Evolutionary conservation across 2,888 invertebrate species (phyloP).

Genomic region (Hypomecis punctinalis): DNA sequence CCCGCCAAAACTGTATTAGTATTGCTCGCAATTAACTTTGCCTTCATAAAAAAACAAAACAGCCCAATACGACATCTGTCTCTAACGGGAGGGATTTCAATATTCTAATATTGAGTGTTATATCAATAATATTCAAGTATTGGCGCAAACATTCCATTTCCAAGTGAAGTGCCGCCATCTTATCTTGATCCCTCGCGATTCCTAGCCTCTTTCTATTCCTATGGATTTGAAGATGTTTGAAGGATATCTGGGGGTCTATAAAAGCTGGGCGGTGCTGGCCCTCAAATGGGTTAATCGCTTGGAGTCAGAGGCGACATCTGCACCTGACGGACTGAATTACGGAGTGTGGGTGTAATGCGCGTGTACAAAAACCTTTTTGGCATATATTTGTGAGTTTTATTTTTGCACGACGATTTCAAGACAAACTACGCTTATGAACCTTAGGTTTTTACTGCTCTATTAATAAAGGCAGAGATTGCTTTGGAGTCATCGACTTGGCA

Average conservation of each 20-base stretch:
- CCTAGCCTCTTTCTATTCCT: constrained; percentile 39
- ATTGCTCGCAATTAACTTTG: constrained; percentile 15
- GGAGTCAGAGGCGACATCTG: constrained; percentile 76
- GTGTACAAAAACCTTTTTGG: constrained; percentile 57
- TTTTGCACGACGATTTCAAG: constrained; percentile 13
- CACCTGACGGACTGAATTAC: constrained; percentile 81
- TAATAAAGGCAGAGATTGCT: too few species aligned
- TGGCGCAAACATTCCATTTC: constrained; percentile 72
- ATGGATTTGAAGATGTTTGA: constrained; percentile 40
- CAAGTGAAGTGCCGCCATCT: constrained; percentile 53
- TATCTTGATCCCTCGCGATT: constrained; percentile 47
- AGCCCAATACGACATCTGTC: constrained; percentile 40
- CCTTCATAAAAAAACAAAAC: constrained; percentile 29
- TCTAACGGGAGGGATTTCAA: constrained; percentile 55
- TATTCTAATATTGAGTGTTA: constrained; percentile 62
- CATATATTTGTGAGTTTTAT: constrained; percentile 34
- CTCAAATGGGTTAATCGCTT: constrained; percentile 81
- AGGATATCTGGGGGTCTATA: constrained; percentile 53
- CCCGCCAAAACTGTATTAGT: constrained; percentile 2
- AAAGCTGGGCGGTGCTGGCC: constrained; percentile 56
- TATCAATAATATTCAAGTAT: constrained; percentile 75
- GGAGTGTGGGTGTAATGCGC: constrained; percentile 64
- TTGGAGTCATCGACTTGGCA: too few species aligned
- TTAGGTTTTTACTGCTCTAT: too few species aligned
- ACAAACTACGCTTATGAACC: neutral